Conservation (phyloP, 2,113 vertebrate species). For the Megaleporinus macrocephalus region DNA sequence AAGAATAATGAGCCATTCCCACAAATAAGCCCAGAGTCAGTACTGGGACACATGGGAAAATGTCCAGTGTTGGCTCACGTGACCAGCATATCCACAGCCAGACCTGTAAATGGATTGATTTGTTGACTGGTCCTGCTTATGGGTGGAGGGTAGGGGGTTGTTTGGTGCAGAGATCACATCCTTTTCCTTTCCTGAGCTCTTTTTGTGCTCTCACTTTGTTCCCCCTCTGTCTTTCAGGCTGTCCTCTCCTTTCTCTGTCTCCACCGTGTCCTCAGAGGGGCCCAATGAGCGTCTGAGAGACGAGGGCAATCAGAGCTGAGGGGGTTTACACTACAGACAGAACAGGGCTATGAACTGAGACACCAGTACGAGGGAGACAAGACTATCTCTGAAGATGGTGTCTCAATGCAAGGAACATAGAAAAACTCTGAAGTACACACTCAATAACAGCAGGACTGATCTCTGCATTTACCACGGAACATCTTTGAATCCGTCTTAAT, state of each 20-base stretch:
- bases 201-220: background rate
- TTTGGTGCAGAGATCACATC: no score
- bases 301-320: conserved; percentile 67
- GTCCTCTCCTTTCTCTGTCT: conserved; percentile 78
- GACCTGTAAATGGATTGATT: no score
- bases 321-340: conserved; percentile 32
- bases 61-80: no score
- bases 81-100: no score
- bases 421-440: background rate
- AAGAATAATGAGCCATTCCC: no score
- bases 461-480: conserved; percentile 14
- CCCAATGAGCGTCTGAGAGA: conserved; percentile 70
- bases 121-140: no score
- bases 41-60: no score
- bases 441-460: background rate
- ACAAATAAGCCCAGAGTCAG: no score
- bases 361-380: background rate
- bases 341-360: conserved; percentile 13
- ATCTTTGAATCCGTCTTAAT: conserved; percentile 9
- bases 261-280: conserved; percentile 73
- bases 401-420: background rate
- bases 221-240: conserved; percentile 61
- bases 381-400: background rate
- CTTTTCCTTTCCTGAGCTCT: background rate
- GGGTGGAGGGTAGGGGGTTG: no score